These are phyloP conservation scores for Trichogramma pretiosum DNA, from an alignment of 1,140 invertebrate genomes.

Conservation along the genomic window DNA sequence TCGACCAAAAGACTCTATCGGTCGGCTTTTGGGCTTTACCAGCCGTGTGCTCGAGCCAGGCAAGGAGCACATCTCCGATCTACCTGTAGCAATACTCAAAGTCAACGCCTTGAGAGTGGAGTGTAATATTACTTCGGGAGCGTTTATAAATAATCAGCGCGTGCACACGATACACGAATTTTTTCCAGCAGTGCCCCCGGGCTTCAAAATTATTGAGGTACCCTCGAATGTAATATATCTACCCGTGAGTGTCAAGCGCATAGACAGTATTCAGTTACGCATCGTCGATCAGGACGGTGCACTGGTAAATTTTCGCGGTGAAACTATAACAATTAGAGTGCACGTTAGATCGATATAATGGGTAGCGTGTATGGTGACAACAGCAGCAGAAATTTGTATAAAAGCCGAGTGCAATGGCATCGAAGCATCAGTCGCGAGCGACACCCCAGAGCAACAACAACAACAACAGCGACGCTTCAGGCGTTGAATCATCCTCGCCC, in stretches of 20 bases:
- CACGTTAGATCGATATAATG: constrained; percentile 10
- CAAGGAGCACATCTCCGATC: constrained; percentile 16
- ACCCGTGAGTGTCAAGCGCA: constrained; percentile 8
- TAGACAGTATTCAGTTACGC: constrained; percentile 12
- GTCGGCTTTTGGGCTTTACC: constrained; percentile 17
- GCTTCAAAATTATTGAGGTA: constrained; percentile 28
- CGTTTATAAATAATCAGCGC: constrained; percentile 14
- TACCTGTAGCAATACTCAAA: constrained; percentile 20
- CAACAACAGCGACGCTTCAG: constrained; percentile 11
- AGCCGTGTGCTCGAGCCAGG: constrained; percentile 8
- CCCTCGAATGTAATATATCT: constrained; percentile 19
- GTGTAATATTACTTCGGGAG: constrained; percentile 20
- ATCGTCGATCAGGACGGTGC: constrained; percentile 20
- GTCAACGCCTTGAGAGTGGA: constrained; percentile 21
- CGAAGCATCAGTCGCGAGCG: too few species aligned
- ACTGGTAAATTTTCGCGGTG: constrained; percentile 18
- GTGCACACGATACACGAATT: too few species aligned
- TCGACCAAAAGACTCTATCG: constrained; percentile 14
- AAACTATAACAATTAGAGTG: constrained; percentile 25
- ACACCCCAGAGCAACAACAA: too few species aligned
- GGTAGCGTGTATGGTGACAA: background rate
- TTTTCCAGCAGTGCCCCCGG: too few species aligned
- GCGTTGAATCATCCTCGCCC: constrained; percentile 3
- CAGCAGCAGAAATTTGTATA: background rate
- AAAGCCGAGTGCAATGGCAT: too few species aligned